phyloP scores from a whole-genome alignment of 2,888 invertebrate genomes.

The Ctena decussata region DNA sequence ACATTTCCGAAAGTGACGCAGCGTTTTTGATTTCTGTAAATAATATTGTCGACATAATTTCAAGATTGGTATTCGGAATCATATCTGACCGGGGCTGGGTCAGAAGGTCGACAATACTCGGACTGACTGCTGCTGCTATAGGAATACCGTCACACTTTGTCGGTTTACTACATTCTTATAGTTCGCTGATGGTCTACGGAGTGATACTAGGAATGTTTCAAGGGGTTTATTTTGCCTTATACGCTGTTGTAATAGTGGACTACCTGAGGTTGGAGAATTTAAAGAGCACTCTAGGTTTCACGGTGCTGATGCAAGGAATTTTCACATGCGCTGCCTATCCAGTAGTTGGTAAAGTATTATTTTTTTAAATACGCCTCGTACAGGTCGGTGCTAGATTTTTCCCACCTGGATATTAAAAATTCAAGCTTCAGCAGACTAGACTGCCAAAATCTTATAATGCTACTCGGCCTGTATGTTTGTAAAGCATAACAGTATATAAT shows the following conservation, averaged over 20 bases:
- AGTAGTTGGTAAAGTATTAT: background rate
- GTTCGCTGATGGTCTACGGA: background rate
- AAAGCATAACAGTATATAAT: too few species aligned
- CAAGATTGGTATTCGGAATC: background rate
- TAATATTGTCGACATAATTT: background rate
- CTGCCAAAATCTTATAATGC: too few species aligned
- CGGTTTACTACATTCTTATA: background rate
- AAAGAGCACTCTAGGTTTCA: background rate
- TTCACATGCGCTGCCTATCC: background rate
- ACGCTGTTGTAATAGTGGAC: slow-evolving; percentile 14
- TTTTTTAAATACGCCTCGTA: too few species aligned
- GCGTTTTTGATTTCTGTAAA: background rate
- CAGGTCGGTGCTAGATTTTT: too few species aligned
- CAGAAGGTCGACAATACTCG: background rate
- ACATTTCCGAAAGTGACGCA: background rate
- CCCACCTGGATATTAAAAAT: too few species aligned
- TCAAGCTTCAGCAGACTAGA: too few species aligned
- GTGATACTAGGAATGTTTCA: background rate
- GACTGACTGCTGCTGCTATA: background rate
- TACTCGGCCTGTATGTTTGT: too few species aligned
- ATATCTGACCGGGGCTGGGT: slow-evolving; percentile 14
- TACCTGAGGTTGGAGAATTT: slow-evolving; percentile 3
- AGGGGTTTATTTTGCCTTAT: slow-evolving; percentile 2
- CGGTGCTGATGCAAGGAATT: background rate
- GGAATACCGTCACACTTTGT: background rate